Base-by-base conservation (phyloP, 2,113 vertebrate genomes). In the Jaculus jaculus region DNA sequence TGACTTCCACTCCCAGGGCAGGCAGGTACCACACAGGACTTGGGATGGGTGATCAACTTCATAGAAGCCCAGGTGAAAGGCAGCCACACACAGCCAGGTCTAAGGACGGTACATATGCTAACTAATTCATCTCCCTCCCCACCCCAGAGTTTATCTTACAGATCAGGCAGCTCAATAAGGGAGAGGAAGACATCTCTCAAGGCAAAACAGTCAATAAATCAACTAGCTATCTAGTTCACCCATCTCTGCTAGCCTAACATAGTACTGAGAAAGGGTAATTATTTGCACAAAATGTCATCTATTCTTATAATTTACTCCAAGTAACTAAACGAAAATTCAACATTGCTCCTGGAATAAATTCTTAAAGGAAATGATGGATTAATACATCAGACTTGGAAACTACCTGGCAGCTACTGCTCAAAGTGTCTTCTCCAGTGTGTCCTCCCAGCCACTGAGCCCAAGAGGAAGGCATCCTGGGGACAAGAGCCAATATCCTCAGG, bases 291-390 rank as follows among this genome's bases (percentile, higher is more conserved):
- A 18, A 79, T 37, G 21, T 9, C 63, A 13, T 77, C 5, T 3
- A 18, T 23, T 9, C 28, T 34, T 90, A 74, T n/a, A 26, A 71
- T 54, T 54, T 54, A 75, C 58, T 89, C 81, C 65, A 90, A 82
- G n/a, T 84, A 72, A 68, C 26, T 24, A 12, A 60, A 51, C 26
- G 61, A 58, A 39, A 85, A 79, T 66, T 7, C 30, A 9, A 26
- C 42, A 63, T 39, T 93, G 78, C n/a, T 91, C 65, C 69, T 54
- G 11, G 75, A 47, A 65, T 32, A 37, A 71, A 74, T 51, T 30
- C 68, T 17, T 34, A 10, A 90, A 63, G 51, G 73, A 81, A 69
- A 20, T 3, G 58, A 54, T 24, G 34, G 58, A 61, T 30, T 32
- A 63, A 32, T 11, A 47, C 18, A 34, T 34, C 32, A 66, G 65